A percentile compares a stretch with the other conserved stretches of the same genome.
phyloP scores from a whole-genome alignment of 2,113 vertebrate species.

The Procapra przewalskii region DNA sequence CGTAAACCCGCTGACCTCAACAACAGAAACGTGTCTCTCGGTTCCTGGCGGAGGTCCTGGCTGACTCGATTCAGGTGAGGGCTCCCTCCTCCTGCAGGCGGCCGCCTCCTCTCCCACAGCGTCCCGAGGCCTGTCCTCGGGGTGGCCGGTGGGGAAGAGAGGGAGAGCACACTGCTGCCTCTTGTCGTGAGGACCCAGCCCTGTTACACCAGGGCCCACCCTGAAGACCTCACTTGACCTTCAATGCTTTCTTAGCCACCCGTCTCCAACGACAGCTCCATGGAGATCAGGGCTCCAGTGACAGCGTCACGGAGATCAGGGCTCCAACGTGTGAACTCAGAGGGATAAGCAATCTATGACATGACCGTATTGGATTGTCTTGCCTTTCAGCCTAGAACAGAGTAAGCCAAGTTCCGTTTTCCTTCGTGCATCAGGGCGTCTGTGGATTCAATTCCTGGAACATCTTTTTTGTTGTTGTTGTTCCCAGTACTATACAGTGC shows the following conservation, averaged over 20 bases:
- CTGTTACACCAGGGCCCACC: background rate
- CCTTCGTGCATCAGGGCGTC: background rate
- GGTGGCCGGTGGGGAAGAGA: no score
- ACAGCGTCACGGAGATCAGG: background rate
- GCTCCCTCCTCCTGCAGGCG: background rate
- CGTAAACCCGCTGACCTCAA: background rate
- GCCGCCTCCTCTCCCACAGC: background rate
- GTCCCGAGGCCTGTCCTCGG: rapidly evolving
- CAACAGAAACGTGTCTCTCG: background rate
- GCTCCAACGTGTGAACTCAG: background rate
- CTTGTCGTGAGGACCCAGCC: background rate
- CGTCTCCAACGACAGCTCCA: background rate
- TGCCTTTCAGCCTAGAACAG: background rate
- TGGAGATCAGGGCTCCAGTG: background rate
- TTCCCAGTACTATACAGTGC: background rate
- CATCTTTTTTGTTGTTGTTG: background rate
- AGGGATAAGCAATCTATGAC: background rate
- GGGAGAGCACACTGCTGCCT: background rate
- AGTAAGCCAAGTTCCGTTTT: background rate
- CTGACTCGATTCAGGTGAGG: background rate
- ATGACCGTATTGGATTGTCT: background rate
- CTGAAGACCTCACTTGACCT: background rate
- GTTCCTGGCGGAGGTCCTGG: background rate
- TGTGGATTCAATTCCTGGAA: background rate
- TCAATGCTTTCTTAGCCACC: background rate